Evolutionary conservation across 1,140 invertebrate genomes (phyloP).

Genomic region (Pachypsylla venusta): DNA sequence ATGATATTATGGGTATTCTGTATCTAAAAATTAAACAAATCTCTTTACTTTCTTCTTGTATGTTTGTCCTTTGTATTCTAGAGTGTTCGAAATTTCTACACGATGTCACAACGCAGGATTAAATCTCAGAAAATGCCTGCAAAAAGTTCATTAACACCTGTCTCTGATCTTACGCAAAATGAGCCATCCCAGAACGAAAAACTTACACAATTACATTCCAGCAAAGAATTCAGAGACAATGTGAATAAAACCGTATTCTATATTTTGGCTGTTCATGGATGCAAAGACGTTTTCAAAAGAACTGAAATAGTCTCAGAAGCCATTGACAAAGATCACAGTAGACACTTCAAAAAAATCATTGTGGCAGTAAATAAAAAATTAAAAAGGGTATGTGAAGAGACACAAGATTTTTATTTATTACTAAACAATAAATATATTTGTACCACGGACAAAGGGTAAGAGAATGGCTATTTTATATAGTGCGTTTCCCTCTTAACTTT

Average conservation of each 20-base stretch:
- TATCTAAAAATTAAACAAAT: too few species aligned
- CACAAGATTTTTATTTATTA: background rate
- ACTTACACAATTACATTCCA: background rate
- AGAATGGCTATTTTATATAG: too few species aligned
- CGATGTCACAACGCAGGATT: background rate
- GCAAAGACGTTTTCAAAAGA: background rate
- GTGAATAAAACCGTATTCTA: background rate
- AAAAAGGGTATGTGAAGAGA: constrained; percentile 2
- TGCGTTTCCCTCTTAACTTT: too few species aligned
- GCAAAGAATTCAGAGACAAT: background rate
- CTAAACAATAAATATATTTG: too few species aligned
- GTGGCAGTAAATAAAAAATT: background rate
- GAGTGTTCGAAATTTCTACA: too few species aligned
- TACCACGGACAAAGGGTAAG: too few species aligned
- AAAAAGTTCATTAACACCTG: background rate
- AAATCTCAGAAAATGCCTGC: background rate
- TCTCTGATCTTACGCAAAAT: background rate
- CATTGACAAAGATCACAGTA: background rate
- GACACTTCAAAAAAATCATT: background rate
- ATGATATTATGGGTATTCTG: too few species aligned
- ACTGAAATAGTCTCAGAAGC: background rate
- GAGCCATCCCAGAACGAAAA: background rate
- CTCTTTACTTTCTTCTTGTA: too few species aligned
- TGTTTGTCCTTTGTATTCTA: too few species aligned
- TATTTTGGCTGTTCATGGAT: background rate